phyloP scores from a whole-genome alignment of 2,113 vertebrate species.

The Pachycephala philippinensis region DNA sequence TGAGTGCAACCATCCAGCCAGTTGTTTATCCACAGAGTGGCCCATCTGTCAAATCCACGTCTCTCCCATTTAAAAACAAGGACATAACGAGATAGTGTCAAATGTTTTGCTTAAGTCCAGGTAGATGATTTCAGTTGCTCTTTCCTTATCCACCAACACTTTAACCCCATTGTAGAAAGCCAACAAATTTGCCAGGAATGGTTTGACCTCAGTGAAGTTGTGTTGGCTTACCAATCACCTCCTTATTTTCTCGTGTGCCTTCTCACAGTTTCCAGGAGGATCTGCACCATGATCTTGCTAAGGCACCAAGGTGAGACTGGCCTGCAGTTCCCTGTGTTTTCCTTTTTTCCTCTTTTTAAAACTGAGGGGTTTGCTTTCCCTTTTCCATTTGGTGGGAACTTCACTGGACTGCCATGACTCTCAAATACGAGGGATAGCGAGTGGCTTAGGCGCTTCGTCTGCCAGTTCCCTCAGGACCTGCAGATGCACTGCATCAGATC shows the following conservation, averaged over 20 bases:
- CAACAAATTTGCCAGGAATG: not conserved
- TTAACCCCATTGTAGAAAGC: not conserved
- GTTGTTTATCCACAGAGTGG: not conserved
- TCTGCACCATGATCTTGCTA: not conserved
- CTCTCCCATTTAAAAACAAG: not conserved
- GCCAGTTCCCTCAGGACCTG: not conserved
- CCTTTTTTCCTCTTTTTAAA: not conserved
- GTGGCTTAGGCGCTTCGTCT: not conserved
- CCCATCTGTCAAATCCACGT: not conserved
- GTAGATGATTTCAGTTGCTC: not conserved
- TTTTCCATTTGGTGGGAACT: not conserved
- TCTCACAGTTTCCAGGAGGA: not conserved
- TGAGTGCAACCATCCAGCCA: not conserved
- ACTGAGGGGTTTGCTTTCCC: not conserved
- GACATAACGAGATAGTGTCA: accelerated
- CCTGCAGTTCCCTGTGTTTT: not conserved
- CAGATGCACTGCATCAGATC: not conserved
- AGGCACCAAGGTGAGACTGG: not conserved
- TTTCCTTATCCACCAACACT: not conserved
- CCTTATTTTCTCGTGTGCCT: not conserved
- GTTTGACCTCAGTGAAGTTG: not conserved
- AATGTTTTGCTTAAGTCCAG: not conserved
- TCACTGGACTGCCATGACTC: not conserved
- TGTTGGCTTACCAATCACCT: not conserved
- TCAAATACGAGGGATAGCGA: not conserved